Conservation (phyloP, 2,113 vertebrate genomes). For the Varanus komodoensis region DNA sequence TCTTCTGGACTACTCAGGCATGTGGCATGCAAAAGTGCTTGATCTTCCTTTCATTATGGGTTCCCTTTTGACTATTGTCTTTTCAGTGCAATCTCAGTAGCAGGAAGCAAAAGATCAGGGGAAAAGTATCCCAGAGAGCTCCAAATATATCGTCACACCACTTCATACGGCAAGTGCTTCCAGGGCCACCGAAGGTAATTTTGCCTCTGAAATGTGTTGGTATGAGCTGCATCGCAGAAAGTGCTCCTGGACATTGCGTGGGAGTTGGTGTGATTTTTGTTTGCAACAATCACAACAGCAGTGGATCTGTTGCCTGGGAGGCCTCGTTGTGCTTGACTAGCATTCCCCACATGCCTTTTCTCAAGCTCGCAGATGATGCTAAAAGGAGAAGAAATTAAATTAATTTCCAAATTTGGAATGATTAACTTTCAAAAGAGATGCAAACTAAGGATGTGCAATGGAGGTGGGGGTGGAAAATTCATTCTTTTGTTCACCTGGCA, state of each 20-base stretch:
- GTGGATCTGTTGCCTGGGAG: conserved; percentile 47
- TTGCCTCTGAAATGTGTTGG: conserved; percentile 55
- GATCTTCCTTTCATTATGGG: background rate
- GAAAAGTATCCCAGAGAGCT: conserved; percentile 3
- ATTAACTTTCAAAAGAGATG: background rate
- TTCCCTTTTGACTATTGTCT: background rate
- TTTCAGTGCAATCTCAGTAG: conserved; percentile 8
- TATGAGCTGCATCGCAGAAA: conserved; percentile 62
- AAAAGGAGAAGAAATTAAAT: background rate
- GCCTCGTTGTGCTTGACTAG: conserved; percentile 55
- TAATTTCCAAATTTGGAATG: background rate
- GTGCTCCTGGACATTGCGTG: conserved; percentile 52
- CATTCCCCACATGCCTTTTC: background rate
- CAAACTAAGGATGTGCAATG: background rate
- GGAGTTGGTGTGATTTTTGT: conserved; percentile 64
- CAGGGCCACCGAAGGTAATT: conserved; percentile 51
- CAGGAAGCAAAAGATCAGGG: conserved; percentile 13
- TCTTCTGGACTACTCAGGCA: background rate
- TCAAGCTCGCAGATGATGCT: conserved; percentile 34
- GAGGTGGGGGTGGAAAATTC: background rate
- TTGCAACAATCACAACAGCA: conserved; percentile 26
- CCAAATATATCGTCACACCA: conserved; percentile 41
- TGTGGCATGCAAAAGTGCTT: conserved; percentile 16
- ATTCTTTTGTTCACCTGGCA: background rate
- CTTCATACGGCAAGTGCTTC: conserved; percentile 24